Evolutionary conservation across 2,797 vertebrate species (phyloP), one percentile per base, ranked within the genome.

Genomic region (Sciaenops ocellatus): DNA sequence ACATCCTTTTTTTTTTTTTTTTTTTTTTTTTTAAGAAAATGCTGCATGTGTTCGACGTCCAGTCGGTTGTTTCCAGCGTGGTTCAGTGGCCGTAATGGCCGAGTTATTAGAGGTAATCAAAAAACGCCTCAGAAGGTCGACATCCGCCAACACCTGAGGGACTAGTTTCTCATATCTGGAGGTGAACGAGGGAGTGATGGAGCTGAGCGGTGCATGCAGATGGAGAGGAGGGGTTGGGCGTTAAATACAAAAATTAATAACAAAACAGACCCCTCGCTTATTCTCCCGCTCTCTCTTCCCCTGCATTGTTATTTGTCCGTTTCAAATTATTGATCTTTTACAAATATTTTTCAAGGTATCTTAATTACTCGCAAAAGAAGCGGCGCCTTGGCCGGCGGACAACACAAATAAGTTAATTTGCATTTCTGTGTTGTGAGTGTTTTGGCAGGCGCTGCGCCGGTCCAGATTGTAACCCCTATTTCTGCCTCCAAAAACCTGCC

Each of bases 381-480:
- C 90, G 64, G 87, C 71, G 84, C 95, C 96, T 98, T 99, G 98
- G 98, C 98, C 94, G 93, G 91, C 94, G 94, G 97, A 98, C 98
- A 99, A 98, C 97, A 96, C 96, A 97, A 97, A 97, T 97, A 99
- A 99, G 97, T 98, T 97, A 95, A 99, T 99, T 99, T 98, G 97
- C 98, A 98, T 98, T 97, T 97, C 95, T 97, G 96, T 97, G 91
- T 94, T 97, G 97, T 96, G 97, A 97, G 97, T 97, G 96, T 98
- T 96, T 97, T 99, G 98, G 98, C 97, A 99, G 96, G 95, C 96
- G 93, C 92, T 90, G 93, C 90, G 93, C 94, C 94, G 94, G 97
- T 99, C 98, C 98, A 99, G 98, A 99, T 99, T 99, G 98, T 97
- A 98, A 98, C 97, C 97, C 97, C 93, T 97, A 93, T 99, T 98